Evolutionary conservation across 2,113 vertebrate genomes (phyloP).

Genomic region (Aptenodytes forsteri): DNA sequence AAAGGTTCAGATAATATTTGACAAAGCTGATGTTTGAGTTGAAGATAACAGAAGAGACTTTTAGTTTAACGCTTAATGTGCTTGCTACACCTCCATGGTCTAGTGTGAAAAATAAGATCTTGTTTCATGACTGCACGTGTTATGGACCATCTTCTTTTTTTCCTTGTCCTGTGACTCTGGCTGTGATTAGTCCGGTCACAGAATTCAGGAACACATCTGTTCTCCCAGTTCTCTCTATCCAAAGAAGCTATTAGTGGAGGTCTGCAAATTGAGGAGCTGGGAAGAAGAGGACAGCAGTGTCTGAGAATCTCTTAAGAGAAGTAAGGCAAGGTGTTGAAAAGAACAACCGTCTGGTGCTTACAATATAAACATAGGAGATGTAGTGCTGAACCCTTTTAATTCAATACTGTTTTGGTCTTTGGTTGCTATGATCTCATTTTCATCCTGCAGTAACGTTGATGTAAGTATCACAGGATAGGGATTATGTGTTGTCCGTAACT

Average conservation of each 20-base stretch:
- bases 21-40: not conserved
- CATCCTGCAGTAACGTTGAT: not conserved
- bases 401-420: not conserved
- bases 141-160: not conserved
- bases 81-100: not conserved
- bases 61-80: not conserved
- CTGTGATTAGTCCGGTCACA: not conserved
- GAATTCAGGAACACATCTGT: not conserved
- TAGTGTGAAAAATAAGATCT: not conserved
- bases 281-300: not conserved
- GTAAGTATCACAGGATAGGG: not conserved
- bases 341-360: not conserved
- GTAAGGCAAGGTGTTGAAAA: not conserved
- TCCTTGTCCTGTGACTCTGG: not conserved
- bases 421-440: not conserved
- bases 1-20: not conserved
- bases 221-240: not conserved
- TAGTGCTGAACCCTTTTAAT: not conserved
- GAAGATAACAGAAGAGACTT: not conserved
- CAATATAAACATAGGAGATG: fast-evolving
- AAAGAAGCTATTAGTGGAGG: not conserved
- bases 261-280: not conserved
- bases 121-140: not conserved
- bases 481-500: not conserved
- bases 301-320: not conserved